Evolutionary conservation across 2,888 invertebrate species (phyloP).

Genomic region (Norana najaformis): DNA sequence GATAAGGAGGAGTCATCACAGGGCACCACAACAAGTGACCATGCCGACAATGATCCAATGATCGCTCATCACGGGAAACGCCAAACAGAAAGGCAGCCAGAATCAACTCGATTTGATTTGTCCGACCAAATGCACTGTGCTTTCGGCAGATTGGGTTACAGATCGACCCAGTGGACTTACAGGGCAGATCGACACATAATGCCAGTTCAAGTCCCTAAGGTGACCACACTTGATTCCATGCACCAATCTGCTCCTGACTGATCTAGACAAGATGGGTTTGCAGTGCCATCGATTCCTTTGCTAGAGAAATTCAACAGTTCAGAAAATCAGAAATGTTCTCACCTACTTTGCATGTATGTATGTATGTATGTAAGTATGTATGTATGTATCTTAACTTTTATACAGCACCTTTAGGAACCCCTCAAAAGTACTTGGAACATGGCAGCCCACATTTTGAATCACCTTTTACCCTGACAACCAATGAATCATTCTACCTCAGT

Average conservation of each 20-base stretch:
- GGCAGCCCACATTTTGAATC: too few relatives aligned
- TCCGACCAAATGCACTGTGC: not conserved
- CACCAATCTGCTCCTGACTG: not conserved
- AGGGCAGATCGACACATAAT: not conserved
- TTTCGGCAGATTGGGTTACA: not conserved
- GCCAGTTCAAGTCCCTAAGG: not conserved
- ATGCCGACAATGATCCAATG: too few relatives aligned
- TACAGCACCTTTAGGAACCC: too few relatives aligned
- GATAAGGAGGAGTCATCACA: not conserved
- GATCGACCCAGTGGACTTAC: not conserved
- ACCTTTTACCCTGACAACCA: too few relatives aligned
- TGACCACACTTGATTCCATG: not conserved
- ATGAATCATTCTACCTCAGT: too few relatives aligned
- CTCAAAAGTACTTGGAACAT: too few relatives aligned
- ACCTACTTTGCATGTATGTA: not conserved
- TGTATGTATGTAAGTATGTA: too few relatives aligned
- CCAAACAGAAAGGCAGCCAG: not conserved
- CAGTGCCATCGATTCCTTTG: not conserved
- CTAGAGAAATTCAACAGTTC: not conserved
- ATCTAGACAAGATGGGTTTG: not conserved
- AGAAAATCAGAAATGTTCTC: not conserved
- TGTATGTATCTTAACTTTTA: too few relatives aligned
- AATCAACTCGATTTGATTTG: not conserved
- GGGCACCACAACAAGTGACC: not conserved
- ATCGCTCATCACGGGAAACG: too few relatives aligned